Evolutionary conservation across 2,113 vertebrate genomes (phyloP).

Genomic region (Phalacrocorax brasilianus): DNA sequence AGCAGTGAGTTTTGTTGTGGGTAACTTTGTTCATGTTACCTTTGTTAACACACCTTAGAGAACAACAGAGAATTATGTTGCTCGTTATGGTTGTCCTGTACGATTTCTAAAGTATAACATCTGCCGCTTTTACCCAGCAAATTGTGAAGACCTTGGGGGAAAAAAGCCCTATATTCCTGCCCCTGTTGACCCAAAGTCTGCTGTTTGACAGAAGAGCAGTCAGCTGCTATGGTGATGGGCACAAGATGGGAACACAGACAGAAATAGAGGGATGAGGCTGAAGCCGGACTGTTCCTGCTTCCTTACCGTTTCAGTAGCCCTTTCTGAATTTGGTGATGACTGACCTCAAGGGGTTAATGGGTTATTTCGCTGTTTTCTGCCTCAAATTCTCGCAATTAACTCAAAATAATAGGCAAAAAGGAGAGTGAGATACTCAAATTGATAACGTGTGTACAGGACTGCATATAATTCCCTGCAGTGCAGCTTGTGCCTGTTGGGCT

Average conservation of each 20-base stretch:
- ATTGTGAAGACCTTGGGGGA: background rate
- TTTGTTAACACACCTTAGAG: background rate
- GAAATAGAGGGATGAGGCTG: background rate
- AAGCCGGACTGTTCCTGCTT: background rate
- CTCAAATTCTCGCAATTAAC: background rate
- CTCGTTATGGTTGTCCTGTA: background rate
- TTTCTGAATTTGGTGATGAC: background rate
- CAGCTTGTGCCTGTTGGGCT: background rate
- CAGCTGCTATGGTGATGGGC: constrained; percentile 38
- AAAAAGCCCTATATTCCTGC: rapidly evolving
- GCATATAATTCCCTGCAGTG: background rate
- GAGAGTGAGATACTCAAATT: background rate
- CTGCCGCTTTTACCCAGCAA: background rate
- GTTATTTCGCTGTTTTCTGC: background rate
- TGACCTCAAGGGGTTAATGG: background rate
- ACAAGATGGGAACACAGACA: background rate
- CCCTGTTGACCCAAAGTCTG: background rate
- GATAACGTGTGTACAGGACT: background rate
- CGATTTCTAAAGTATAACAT: background rate
- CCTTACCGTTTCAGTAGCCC: background rate
- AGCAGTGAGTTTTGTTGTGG: background rate
- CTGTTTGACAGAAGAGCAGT: background rate
- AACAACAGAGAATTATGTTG: background rate
- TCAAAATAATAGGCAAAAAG: background rate
- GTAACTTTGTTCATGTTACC: background rate